phyloP scores from a whole-genome alignment of 2,888 invertebrate genomes.

The Andrena bicolor region DNA sequence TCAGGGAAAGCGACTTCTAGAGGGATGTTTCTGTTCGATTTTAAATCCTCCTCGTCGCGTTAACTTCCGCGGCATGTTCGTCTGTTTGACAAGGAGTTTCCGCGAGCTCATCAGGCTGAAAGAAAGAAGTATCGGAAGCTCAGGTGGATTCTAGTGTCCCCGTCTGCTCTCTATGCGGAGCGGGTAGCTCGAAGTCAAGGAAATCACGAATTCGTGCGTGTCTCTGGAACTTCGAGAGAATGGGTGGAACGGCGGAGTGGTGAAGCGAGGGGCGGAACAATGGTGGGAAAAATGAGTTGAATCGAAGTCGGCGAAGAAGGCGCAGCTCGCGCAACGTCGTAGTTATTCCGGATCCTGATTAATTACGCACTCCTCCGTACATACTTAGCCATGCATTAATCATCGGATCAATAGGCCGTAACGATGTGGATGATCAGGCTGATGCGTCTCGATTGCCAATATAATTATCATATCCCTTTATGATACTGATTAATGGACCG shows the following conservation, averaged over 20 bases:
- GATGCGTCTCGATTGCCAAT: constrained; percentile 63
- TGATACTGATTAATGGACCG: constrained; percentile 63
- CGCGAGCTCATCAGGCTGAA: background rate
- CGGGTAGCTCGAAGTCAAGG: too few species aligned
- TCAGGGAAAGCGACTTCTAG: too few species aligned
- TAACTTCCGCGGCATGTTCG: too few species aligned
- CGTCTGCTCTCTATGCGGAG: too few species aligned
- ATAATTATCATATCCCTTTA: constrained; percentile 67
- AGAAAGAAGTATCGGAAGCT: background rate
- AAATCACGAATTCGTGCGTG: too few species aligned
- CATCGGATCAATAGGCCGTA: constrained; percentile 61
- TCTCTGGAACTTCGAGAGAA: background rate
- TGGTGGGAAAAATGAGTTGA: constrained; percentile 14
- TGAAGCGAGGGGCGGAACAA: background rate
- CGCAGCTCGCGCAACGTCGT: constrained; percentile 4
- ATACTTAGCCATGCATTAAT: constrained; percentile 63
- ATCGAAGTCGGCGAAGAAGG: background rate
- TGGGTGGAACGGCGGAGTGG: background rate
- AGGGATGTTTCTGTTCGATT: background rate
- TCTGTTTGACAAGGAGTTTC: too few species aligned
- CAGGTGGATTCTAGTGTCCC: too few species aligned
- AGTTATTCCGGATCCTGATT: constrained; percentile 56
- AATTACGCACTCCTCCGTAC: constrained; percentile 57
- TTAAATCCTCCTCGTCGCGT: background rate
- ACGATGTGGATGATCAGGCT: constrained; percentile 63